phyloP scores from a whole-genome alignment of 2,888 invertebrate genomes.

The Tridacna crocea region DNA sequence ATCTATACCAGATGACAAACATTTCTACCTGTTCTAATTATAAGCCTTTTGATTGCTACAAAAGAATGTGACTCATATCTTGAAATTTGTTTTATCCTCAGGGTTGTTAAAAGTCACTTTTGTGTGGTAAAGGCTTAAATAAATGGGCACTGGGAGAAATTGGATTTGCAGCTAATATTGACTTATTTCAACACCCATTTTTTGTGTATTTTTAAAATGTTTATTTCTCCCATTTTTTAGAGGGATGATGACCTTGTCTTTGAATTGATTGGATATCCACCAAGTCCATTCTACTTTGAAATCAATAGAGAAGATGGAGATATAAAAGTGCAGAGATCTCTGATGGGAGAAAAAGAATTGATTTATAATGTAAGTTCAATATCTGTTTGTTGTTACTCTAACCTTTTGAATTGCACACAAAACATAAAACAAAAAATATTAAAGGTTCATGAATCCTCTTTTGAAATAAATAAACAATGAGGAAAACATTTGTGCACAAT shows the following conservation, averaged over 20 bases:
- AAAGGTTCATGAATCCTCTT: too few species aligned
- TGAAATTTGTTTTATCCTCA: neutral
- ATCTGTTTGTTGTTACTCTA: neutral
- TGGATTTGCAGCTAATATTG: too few species aligned
- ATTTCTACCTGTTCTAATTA: too few species aligned
- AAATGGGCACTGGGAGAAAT: neutral
- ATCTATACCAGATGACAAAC: too few species aligned
- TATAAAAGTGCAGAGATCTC: conserved; percentile 66
- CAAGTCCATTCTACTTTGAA: conserved; percentile 75
- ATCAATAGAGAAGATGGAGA: conserved; percentile 70
- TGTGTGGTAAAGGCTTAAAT: neutral
- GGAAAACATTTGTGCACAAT: too few species aligned
- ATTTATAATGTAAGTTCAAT: conserved; percentile 1
- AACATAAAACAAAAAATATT: too few species aligned
- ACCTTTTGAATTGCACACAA: too few species aligned
- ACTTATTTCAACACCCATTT: too few species aligned
- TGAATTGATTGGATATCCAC: conserved; percentile 73
- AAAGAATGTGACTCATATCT: neutral
- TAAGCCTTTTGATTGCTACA: too few species aligned
- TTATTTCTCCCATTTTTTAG: conserved; percentile 26
- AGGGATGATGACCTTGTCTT: conserved; percentile 66
- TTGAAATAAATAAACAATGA: too few species aligned
- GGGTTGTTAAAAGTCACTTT: neutral
- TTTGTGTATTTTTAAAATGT: neutral
- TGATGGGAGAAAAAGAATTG: conserved; percentile 30